Base-by-base conservation (phyloP, 2,797 vertebrate genomes). In the Morus bassanus region DNA sequence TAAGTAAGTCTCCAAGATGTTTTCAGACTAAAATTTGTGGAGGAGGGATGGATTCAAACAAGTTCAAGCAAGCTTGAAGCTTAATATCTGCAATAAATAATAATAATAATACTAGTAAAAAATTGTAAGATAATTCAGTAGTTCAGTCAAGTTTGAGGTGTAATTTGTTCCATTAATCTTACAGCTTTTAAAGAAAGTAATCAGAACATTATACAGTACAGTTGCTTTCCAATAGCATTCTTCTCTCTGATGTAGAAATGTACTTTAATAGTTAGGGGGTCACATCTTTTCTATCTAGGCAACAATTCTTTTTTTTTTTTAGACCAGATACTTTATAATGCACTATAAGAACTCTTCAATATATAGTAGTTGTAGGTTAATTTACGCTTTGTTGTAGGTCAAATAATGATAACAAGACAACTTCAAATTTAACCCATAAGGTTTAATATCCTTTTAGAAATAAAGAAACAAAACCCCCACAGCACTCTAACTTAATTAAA, bases 401-500 rank as follows among this genome's bases (percentile, higher is more conserved):
- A 76, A 63, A 48, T 79, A 64, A 63, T 33, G 28, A 28, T 86
- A 88, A 63, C 23, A 73, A 87, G 50, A 39, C 5, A 5, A 43
- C 50, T 91, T 87, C 33, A 78, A 9, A 78, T 95, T 94, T 95
- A 89, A 93, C 59, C 54, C 22, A 3, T 73, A 46, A 78, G 7
- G 18, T 73, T 86, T 91, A 93, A 84, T 90, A 93, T 81, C 61
- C 83, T 82, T 91, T 82, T 73, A 31, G 70, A 95, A 94, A 79
- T 87, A 91, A 68, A 82, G 48, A 82, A 68, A 43, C 27, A 80
- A 75, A 69, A 9, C 3, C 7, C 33, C 9, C 17, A 8, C 67
- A 72, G 37, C 21, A 28, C 8, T 88, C 31, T 37, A 76, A 91
- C 41, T 89, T 94, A 76, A 94, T 94, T 97, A 93, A 94, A 93